A percentile compares a stretch with the other conserved stretches of the same genome.
Evolutionary conservation across 1,140 invertebrate genomes (phyloP).

Genomic region (Drosophila teissieri): DNA sequence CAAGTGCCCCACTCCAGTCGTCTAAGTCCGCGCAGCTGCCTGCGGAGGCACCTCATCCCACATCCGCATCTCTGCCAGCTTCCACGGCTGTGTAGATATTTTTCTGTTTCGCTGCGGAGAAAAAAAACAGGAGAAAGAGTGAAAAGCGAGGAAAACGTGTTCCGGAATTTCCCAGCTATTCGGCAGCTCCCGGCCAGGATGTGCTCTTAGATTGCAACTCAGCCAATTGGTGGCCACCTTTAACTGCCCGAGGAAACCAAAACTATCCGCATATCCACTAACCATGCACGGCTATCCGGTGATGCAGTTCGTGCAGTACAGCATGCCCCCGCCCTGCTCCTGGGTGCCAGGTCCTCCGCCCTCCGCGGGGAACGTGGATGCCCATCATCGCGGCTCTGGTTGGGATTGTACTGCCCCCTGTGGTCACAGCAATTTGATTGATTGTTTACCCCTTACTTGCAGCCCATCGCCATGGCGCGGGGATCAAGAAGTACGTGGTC

Average conservation of each 20-base stretch:
- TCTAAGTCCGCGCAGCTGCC: conserved; percentile 61
- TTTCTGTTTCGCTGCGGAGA: conserved; percentile 54
- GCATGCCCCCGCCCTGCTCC: conserved; percentile 85
- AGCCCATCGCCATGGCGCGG: conserved; percentile 81
- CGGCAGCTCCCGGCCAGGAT: conserved; percentile 16
- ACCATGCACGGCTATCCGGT: conserved; percentile 87
- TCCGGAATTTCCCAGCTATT: conserved; percentile 33
- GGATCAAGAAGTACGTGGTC: conserved; percentile 89
- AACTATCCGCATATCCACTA: conserved; percentile 1
- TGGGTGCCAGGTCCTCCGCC: conserved; percentile 84
- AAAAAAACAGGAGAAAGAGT: conserved; percentile 44
- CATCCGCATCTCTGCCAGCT: conserved; percentile 34
- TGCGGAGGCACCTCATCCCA: conserved; percentile 41
- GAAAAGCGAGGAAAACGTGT: conserved; percentile 42
- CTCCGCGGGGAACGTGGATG: conserved; percentile 49
- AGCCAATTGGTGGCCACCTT: conserved; percentile 24
- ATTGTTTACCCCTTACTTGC: background rate
- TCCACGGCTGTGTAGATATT: conserved; percentile 74
- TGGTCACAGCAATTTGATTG: background rate
- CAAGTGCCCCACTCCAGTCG: conserved; percentile 11
- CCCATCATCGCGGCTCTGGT: conserved; percentile 58
- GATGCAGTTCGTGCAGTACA: conserved; percentile 87
- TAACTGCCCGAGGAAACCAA: conserved; percentile 12
- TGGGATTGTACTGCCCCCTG: conserved; percentile 18
- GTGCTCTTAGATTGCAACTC: conserved; percentile 17